phyloP scores from a whole-genome alignment of 2,888 invertebrate species.

The Napeogenes sylphis region DNA sequence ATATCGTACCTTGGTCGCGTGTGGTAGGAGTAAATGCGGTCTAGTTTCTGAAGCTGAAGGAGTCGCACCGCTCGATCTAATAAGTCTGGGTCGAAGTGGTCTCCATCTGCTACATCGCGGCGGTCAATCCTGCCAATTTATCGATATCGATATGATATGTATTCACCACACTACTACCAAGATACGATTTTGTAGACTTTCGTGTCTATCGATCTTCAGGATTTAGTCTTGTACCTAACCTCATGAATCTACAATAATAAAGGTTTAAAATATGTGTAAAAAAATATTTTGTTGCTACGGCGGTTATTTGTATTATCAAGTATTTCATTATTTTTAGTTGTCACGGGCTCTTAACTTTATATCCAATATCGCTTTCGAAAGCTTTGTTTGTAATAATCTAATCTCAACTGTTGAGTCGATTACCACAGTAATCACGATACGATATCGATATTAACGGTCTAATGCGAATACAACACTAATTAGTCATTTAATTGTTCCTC shows the following conservation, averaged over 20 bases:
- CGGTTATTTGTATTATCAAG: background rate
- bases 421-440: slow-evolving; percentile 24
- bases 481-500: slow-evolving; percentile 27
- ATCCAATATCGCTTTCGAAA: slow-evolving; percentile 6
- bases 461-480: slow-evolving; percentile 33
- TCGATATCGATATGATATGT: slow-evolving; percentile 63
- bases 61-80: slow-evolving; percentile 77
- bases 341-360: background rate
- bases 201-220: background rate
- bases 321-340: background rate
- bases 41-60: slow-evolving; percentile 76
- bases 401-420: slow-evolving; percentile 20
- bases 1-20: slow-evolving; percentile 78
- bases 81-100: slow-evolving; percentile 69
- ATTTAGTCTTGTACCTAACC: no score
- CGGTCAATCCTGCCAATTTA: slow-evolving; percentile 76
- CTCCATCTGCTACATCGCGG: slow-evolving; percentile 66
- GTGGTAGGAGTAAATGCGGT: slow-evolving; percentile 78
- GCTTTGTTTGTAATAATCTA: slow-evolving; percentile 21
- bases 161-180: slow-evolving; percentile 61
- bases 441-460: slow-evolving; percentile 12
- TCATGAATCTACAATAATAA: background rate
- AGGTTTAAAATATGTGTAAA: background rate
- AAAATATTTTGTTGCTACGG: background rate
- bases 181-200: slow-evolving; percentile 47